Conservation (phyloP, 2,888 invertebrate genomes). For the Synergus japonicus region DNA sequence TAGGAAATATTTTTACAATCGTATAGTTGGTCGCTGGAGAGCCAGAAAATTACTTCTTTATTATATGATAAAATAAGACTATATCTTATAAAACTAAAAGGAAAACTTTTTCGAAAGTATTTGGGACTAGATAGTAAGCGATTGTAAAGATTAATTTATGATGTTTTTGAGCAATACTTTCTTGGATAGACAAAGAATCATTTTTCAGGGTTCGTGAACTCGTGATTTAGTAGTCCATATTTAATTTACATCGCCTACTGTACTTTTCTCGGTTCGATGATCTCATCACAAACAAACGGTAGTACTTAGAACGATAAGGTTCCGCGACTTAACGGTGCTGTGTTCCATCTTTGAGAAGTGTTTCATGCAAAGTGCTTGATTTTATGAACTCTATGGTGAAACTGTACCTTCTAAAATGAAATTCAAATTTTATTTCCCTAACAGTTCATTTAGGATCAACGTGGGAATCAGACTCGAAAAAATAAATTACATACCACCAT, state of each 20-base stretch:
- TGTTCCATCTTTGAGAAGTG: background rate
- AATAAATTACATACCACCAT: too few relatives aligned
- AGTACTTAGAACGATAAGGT: constrained; percentile 26
- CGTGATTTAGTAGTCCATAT: background rate
- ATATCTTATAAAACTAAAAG: too few relatives aligned
- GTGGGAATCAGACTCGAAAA: too few relatives aligned
- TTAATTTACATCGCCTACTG: constrained; percentile 22
- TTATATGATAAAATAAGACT: too few relatives aligned
- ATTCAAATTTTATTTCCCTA: background rate
- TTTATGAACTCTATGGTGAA: background rate
- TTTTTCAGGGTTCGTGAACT: constrained; percentile 8
- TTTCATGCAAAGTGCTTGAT: background rate
- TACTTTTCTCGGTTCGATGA: constrained; percentile 26
- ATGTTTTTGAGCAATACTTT: background rate
- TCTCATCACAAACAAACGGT: constrained; percentile 38
- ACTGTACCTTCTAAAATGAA: background rate
- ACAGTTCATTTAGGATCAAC: background rate
- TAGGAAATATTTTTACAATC: too few relatives aligned
- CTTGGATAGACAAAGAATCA: background rate
- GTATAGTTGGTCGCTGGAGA: too few relatives aligned
- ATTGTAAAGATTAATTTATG: too few relatives aligned
- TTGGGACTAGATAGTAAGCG: too few relatives aligned
- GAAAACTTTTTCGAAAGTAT: too few relatives aligned
- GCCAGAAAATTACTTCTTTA: too few relatives aligned
- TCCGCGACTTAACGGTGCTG: constrained; percentile 42